Percentiles rank a stretch among this genome's conserved stretches.
These are phyloP conservation scores for Margaritifera margaritifera DNA, from an alignment of 2,888 invertebrate genomes.

Conservation along the genomic window DNA sequence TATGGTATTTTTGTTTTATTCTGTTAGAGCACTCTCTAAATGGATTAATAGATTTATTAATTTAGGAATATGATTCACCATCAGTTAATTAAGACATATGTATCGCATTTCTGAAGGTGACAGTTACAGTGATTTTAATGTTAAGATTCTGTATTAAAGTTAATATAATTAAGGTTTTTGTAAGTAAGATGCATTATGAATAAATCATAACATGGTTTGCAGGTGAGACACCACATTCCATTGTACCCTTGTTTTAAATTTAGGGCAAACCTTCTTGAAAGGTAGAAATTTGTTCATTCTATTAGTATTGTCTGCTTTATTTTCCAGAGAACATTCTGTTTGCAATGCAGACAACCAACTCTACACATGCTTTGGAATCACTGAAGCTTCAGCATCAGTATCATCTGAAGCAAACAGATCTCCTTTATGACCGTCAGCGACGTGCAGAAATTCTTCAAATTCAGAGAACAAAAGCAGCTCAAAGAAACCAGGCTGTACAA, in stretches of 20 bases:
- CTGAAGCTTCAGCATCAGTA: conserved; percentile 82
- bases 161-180: too few species aligned
- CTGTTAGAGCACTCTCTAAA: too few species aligned
- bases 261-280: background rate
- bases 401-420: conserved; percentile 79
- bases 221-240: too few species aligned
- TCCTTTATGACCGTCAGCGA: conserved; percentile 59
- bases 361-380: conserved; percentile 78
- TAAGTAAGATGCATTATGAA: too few species aligned
- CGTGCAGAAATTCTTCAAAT: conserved; percentile 50
- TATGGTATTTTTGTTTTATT: too few species aligned
- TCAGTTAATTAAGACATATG: too few species aligned
- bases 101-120: too few species aligned
- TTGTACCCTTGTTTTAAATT: background rate
- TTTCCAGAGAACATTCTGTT: conserved; percentile 76
- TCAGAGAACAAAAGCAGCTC: conserved; percentile 23
- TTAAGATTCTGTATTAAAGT: too few species aligned
- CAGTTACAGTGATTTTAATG: too few species aligned
- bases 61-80: too few species aligned
- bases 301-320: conserved; percentile 6
- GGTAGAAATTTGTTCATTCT: background rate
- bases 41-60: too few species aligned
- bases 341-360: conserved; percentile 72
- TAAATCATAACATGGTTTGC: too few species aligned
- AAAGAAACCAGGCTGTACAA: conserved; percentile 30